These are phyloP conservation scores for Notospermus geniculatus DNA, from an alignment of 1,140 invertebrate species.

Conservation along the genomic window DNA sequence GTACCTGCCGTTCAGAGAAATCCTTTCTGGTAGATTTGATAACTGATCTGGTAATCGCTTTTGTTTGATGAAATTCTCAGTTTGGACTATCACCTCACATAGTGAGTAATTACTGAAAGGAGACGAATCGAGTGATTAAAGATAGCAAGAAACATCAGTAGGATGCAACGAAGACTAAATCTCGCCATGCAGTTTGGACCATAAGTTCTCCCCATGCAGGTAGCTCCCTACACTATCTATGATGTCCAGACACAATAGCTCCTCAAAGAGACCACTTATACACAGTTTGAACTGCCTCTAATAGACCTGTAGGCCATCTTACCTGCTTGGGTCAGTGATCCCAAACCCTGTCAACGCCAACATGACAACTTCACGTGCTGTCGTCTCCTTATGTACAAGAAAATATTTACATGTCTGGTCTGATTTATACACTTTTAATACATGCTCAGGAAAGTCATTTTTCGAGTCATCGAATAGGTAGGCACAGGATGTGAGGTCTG, in stretches of 20 bases:
- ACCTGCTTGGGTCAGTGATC: slow-evolving; percentile 76
- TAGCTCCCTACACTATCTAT: neutral
- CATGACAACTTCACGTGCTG: slow-evolving; percentile 97
- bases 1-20: slow-evolving; percentile 64
- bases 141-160: slow-evolving; percentile 26
- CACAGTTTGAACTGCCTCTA: neutral
- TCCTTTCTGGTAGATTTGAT: slow-evolving; percentile 92
- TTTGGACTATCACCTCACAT: slow-evolving; percentile 92
- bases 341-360: slow-evolving; percentile 94
- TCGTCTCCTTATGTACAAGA: slow-evolving; percentile 94
- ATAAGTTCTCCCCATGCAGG: slow-evolving; percentile 12
- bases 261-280: no score
- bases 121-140: slow-evolving; percentile 7
- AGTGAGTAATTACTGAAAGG: slow-evolving; percentile 74
- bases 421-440: slow-evolving; percentile 85
- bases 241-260: neutral
- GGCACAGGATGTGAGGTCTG: slow-evolving; percentile 66
- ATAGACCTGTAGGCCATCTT: slow-evolving; percentile 7
- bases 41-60: slow-evolving; percentile 89
- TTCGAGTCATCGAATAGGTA: slow-evolving; percentile 49
- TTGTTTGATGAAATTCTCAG: slow-evolving; percentile 94
- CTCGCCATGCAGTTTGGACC: no score
- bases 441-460: slow-evolving; percentile 92
- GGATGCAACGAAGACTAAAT: no score
- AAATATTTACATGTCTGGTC: slow-evolving; percentile 98